Evolutionary conservation across 37 sponge, comb jelly and placozoan species (phyloP).

Genomic region (Cliona cf. orientalis): DNA sequence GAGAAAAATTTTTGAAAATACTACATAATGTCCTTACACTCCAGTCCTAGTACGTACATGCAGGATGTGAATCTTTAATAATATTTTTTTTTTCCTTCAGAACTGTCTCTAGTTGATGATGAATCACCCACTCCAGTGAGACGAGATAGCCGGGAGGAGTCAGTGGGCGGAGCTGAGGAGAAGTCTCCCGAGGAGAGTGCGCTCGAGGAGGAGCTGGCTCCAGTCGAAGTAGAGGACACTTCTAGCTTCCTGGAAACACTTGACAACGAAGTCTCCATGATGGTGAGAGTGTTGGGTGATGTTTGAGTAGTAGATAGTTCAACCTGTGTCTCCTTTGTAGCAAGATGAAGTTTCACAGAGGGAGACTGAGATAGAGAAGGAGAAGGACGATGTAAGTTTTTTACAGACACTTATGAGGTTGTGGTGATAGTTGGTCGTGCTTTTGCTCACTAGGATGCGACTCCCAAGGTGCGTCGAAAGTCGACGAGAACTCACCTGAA

Average conservation of each 20-base stretch:
- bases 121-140: background rate
- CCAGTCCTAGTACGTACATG: background rate
- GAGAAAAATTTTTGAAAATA: too few relatives aligned
- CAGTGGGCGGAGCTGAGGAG: background rate
- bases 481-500: background rate
- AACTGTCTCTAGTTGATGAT: background rate
- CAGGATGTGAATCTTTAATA: background rate
- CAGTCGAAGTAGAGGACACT: slow-evolving; percentile 28
- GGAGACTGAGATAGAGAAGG: slow-evolving; percentile 26
- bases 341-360: slow-evolving; percentile 48
- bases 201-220: slow-evolving; percentile 11
- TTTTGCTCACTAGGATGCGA: background rate
- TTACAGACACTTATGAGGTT: too few relatives aligned
- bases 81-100: background rate
- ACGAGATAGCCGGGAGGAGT: background rate
- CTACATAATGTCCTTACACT: background rate
- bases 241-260: slow-evolving; percentile 20
- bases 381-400: slow-evolving; percentile 1
- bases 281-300: slow-evolving; percentile 9
- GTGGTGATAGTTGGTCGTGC: background rate
- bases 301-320: background rate
- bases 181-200: background rate
- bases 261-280: slow-evolving; percentile 46
- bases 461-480: background rate
- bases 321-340: slow-evolving; percentile 5